Conservation (phyloP, 2,113 vertebrate species). For the Otis tarda region DNA sequence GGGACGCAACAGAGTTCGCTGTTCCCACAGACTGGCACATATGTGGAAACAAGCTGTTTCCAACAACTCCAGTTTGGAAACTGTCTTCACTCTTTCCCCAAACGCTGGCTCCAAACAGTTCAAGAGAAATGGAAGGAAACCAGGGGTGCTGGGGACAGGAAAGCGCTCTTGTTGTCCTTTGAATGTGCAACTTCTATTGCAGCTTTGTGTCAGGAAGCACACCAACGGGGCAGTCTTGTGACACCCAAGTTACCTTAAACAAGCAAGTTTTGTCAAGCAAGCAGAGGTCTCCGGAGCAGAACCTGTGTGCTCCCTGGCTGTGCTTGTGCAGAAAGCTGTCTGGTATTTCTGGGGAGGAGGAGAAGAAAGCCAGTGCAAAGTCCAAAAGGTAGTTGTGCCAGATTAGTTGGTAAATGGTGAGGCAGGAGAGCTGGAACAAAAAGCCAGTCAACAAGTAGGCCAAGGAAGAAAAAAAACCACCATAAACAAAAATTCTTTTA, state of each 20-base stretch:
- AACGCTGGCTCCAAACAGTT: not conserved
- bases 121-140: not conserved
- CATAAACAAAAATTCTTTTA: not conserved
- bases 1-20: not conserved
- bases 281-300: accelerated
- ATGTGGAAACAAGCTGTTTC: constrained; percentile 27
- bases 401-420: not conserved
- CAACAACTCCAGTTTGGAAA: not conserved
- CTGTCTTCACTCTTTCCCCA: not conserved
- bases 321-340: not conserved
- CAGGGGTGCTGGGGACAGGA: not conserved
- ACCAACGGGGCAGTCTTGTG: not conserved
- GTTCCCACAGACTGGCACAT: not conserved
- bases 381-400: not conserved
- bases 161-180: not conserved
- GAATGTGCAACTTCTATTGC: not conserved
- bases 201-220: not conserved
- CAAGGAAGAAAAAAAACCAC: not conserved
- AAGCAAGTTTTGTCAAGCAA: not conserved
- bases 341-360: not conserved
- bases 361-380: not conserved
- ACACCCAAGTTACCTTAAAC: not conserved
- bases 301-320: not conserved
- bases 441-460: not conserved
- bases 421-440: not conserved